These are phyloP conservation scores for Gonocerus acuteangulatus DNA, from an alignment of 2,888 invertebrate genomes.

Conservation along the genomic window DNA sequence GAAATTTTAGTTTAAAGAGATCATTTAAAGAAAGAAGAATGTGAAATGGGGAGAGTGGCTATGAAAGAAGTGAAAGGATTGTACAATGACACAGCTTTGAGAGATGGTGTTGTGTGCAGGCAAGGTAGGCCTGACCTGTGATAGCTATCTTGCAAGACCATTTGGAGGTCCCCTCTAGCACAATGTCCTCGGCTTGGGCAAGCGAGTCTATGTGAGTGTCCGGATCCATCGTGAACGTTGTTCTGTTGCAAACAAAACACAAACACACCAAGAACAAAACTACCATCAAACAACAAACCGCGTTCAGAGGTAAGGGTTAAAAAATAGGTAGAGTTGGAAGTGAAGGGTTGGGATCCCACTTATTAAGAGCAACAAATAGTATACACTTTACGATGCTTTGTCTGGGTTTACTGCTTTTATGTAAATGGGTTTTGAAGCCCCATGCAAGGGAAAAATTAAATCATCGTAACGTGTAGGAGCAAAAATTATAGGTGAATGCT, in stretches of 20 bases:
- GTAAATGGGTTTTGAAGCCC: conserved; percentile 9
- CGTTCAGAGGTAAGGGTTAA: conserved; percentile 41
- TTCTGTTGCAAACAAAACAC: conserved; percentile 60
- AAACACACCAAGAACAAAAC: conserved; percentile 41
- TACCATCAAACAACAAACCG: conserved; percentile 34
- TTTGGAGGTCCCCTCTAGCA: conserved; percentile 97
- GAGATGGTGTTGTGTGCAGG: conserved; percentile 20
- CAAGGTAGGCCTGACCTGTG: conserved; percentile 64
- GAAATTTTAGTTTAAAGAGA: background rate
- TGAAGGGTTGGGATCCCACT: conserved; percentile 26
- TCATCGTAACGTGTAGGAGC: conserved; percentile 24
- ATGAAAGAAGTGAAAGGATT: conserved; percentile 22
- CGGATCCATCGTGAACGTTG: conserved; percentile 94
- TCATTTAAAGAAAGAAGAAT: conserved; percentile 2
- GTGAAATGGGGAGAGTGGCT: background rate
- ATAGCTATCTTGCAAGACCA: conserved; percentile 99
- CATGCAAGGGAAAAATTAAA: conserved; percentile 11
- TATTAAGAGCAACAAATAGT: background rate
- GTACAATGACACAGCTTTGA: conserved; percentile 34
- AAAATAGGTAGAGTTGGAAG: conserved; percentile 47
- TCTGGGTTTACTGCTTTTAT: conserved; percentile 5
- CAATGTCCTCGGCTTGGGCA: conserved; percentile 94
- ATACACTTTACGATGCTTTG: conserved; percentile 24
- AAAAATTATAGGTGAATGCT: conserved; percentile 12
- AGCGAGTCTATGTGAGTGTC: conserved; percentile 96